Base-by-base conservation (phyloP, 1,140 invertebrate species). In the Anthonomus grandis region DNA sequence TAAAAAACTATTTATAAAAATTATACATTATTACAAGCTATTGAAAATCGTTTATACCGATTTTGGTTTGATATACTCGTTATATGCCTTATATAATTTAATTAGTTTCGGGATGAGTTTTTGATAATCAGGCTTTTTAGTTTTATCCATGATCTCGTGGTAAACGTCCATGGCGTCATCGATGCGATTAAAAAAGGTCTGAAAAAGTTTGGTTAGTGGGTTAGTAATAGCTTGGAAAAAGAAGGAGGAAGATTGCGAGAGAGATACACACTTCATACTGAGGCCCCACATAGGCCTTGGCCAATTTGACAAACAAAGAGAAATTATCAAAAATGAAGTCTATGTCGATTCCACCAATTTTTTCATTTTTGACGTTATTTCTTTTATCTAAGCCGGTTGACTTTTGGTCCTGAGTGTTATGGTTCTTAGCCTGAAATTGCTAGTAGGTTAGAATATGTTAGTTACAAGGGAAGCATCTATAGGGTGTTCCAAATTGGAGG, bases 151-250 rank as follows among this genome's bases (percentile, higher is more conserved):
- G 3, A 52, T 6, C 6, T 39, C 49, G 0, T 25, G 39, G 23
- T 24, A 52, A 17, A 52, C 9, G 17, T 23, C 15, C 9, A 52
- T 13, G 12, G 42, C 10, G 19, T 52, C 49, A 10, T 52, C 49
- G 25, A 52, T 3, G n/a, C 37, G 49, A 8, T 52, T 38, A 52
- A 52, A 18, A 18, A 25, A 27, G 24, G 24, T 2, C 49, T 52
- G 19, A n/a, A n/a, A 52, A 52, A 52, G 18, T 37, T 19, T 12
- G 4, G 22, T 52, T 24, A 42, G 34, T 49, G 1, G 2, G 10
- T 44, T 39, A 31, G 27, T 31, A 31, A n/a, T 31, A 17, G 9
- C 18, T n/a, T 10, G 3, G 38, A 39, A 9, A 39, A 13, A 39
- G 8, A 17, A 9, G n/a, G 1, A 4, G 9, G 18, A 39, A n/a